A percentile compares a stretch with the other conserved stretches of the same genome.
Evolutionary conservation across 64 coral and sea anemone species (phyloP).

Genomic region (Trachythela sp.): DNA sequence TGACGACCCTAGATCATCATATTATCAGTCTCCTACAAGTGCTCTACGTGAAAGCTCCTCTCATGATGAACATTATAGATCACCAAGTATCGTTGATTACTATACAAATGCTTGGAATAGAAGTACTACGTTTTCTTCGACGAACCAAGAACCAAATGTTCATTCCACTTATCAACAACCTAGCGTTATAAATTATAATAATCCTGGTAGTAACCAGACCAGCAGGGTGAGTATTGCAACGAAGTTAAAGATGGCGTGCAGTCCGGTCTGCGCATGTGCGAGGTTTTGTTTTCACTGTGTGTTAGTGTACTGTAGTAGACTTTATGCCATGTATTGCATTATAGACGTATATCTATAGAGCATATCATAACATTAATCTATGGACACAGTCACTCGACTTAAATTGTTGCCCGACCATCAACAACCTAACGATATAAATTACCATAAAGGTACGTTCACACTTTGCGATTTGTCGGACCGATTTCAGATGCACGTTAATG

Average conservation of each 20-base stretch:
- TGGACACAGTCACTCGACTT: no score
- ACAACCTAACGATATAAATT: no score
- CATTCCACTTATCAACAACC: not conserved
- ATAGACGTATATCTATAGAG: no score
- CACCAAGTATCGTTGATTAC: not conserved
- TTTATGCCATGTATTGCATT: no score
- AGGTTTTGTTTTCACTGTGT: not conserved
- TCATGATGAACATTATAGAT: conserved; percentile 1
- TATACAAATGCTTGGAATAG: not conserved
- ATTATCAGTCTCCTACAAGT: not conserved
- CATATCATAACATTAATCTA: no score
- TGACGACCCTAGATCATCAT: not conserved
- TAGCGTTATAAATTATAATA: not conserved
- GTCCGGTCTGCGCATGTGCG: no score
- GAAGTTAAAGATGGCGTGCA: not conserved
- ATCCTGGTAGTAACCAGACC: not conserved
- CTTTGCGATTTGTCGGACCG: no score
- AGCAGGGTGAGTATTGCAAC: not conserved
- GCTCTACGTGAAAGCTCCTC: not conserved
- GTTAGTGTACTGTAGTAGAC: no score
- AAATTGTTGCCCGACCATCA: no score
- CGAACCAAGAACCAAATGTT: not conserved
- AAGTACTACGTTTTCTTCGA: not conserved
- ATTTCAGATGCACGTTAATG: no score
- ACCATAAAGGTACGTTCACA: no score